Percentiles rank a stretch among this genome's conserved stretches.
These are phyloP conservation scores for Penelope pileata DNA, from an alignment of 2,113 vertebrate species.

Conservation along the genomic window DNA sequence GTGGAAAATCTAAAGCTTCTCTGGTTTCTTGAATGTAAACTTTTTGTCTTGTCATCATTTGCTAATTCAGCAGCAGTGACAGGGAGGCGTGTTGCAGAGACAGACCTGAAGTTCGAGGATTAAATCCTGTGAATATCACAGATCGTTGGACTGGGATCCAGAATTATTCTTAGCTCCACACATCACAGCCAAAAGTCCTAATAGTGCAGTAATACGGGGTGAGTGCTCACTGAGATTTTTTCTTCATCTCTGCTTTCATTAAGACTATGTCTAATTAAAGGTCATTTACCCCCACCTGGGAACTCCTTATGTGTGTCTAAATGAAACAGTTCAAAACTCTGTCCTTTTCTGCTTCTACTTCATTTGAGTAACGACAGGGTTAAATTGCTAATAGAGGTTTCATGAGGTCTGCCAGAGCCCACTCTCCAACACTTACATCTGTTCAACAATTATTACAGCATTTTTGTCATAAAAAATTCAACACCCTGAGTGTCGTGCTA, in stretches of 20 bases:
- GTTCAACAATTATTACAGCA: slow-evolving; percentile 99
- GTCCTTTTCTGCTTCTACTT: slow-evolving; percentile 11
- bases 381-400: slow-evolving; percentile 95
- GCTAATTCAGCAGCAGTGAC: not conserved
- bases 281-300: not conserved
- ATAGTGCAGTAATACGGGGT: not conserved
- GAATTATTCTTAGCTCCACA: not conserved
- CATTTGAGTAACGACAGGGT: slow-evolving; percentile 77
- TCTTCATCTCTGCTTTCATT: not conserved
- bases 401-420: slow-evolving; percentile 91
- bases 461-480: slow-evolving; percentile 99
- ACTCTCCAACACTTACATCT: slow-evolving; percentile 97
- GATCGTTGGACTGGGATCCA: not conserved
- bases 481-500: slow-evolving; percentile 92
- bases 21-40: not conserved
- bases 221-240: not conserved
- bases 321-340: not conserved
- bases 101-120: not conserved
- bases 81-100: not conserved
- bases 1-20: not conserved
- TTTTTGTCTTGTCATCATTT: not conserved
- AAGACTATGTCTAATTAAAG: slow-evolving; percentile 14
- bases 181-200: not conserved
- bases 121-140: not conserved
- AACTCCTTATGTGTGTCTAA: not conserved